A percentile compares a stretch with the other conserved stretches of the same genome.
phyloP scores from a whole-genome alignment of 2,113 vertebrate genomes.

The Puntigrus tetrazona region DNA sequence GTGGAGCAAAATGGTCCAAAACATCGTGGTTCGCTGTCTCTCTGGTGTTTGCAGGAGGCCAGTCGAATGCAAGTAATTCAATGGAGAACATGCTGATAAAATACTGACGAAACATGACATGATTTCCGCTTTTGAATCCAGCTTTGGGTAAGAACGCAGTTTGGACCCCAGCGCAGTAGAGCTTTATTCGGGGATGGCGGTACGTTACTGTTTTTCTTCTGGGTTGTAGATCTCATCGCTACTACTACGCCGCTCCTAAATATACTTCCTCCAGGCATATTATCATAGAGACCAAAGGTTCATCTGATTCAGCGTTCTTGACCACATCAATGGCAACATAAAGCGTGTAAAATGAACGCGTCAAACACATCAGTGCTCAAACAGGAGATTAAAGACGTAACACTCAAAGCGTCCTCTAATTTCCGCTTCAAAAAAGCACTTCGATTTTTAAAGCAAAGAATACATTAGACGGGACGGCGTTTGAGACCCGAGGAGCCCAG shows the following conservation, averaged over 20 bases:
- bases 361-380: slow-evolving; percentile 53
- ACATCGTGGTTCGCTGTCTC: no score
- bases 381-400: slow-evolving; percentile 78
- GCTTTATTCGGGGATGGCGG: background rate
- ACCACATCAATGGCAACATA: slow-evolving; percentile 24
- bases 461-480: slow-evolving; percentile 69
- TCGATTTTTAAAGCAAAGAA: slow-evolving; percentile 73
- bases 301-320: slow-evolving; percentile 15
- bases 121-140: background rate
- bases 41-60: background rate
- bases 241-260: background rate
- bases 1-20: no score
- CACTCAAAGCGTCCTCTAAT: slow-evolving; percentile 75
- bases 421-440: slow-evolving; percentile 72
- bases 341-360: slow-evolving; percentile 19
- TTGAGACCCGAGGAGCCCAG: slow-evolving; percentile 57
- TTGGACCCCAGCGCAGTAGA: background rate
- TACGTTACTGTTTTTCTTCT: background rate
- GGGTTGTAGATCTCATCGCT: background rate
- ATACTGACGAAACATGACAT: background rate
- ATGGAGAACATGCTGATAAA: background rate
- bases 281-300: background rate
- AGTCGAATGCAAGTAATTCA: background rate
- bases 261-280: background rate
- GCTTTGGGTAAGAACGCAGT: background rate